Evolutionary conservation across 2,113 vertebrate species (phyloP).

Genomic region (Erythrocercus mccallii): DNA sequence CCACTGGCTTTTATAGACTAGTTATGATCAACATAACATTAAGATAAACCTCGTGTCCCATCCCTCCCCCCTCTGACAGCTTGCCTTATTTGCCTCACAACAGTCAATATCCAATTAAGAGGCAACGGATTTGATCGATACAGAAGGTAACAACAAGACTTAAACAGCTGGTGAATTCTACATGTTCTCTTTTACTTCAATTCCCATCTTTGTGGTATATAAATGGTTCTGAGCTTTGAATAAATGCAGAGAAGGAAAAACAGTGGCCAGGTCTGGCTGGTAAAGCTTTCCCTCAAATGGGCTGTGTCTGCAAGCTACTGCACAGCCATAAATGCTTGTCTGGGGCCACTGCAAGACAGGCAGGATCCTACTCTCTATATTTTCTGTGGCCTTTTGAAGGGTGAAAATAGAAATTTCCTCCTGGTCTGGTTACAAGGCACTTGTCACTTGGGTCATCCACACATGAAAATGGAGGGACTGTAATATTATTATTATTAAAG

Average conservation of each 20-base stretch:
- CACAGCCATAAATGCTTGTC: background rate
- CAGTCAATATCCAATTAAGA: conserved; percentile 67
- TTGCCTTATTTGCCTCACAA: conserved; percentile 58
- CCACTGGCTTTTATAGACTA: conserved; percentile 54
- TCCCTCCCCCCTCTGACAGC: background rate
- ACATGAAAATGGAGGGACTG: background rate
- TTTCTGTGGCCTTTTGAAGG: conserved; percentile 12
- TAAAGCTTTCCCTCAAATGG: background rate
- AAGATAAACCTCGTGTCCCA: background rate
- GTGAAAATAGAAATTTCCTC: background rate
- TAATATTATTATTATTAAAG: conserved; percentile 33
- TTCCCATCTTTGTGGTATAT: background rate
- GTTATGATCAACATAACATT: conserved; percentile 26
- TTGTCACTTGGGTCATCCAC: conserved; percentile 6
- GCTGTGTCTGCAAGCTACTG: background rate
- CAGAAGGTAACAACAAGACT: conserved; percentile 41
- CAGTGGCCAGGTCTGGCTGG: background rate
- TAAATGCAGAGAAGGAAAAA: background rate
- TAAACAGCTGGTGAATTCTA: conserved; percentile 38
- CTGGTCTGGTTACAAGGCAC: background rate
- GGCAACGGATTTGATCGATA: conserved; percentile 18
- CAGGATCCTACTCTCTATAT: background rate
- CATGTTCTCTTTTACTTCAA: background rate
- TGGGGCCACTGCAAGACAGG: background rate
- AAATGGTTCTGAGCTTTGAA: background rate